phyloP scores from a whole-genome alignment of 2,888 invertebrate species.

The Steinernema scapterisci region DNA sequence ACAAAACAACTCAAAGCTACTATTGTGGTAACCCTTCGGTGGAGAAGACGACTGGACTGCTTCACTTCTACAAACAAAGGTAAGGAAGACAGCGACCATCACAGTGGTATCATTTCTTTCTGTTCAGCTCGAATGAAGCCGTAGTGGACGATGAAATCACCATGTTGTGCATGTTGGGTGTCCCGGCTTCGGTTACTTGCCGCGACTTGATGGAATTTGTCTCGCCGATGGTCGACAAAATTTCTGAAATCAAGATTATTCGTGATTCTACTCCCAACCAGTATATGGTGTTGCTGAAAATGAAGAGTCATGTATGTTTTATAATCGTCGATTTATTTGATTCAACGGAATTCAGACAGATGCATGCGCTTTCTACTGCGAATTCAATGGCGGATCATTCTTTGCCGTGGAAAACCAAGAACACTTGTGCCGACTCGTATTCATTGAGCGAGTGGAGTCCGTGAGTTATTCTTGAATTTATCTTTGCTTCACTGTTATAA shows the following conservation, averaged over 20 bases:
- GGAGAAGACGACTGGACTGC: slow-evolving; percentile 91
- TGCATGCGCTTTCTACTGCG: slow-evolving; percentile 87
- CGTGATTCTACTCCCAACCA: slow-evolving; percentile 86
- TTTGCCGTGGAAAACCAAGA: slow-evolving; percentile 67
- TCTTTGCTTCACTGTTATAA: slow-evolving; percentile 35
- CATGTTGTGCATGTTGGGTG: slow-evolving; percentile 84
- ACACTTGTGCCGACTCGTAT: slow-evolving; percentile 82
- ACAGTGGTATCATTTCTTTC: too few species aligned
- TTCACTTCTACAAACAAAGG: slow-evolving; percentile 97
- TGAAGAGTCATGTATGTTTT: slow-evolving; percentile 72
- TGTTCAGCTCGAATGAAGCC: slow-evolving; percentile 33
- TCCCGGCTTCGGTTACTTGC: slow-evolving; percentile 87
- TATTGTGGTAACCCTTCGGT: slow-evolving; percentile 96
- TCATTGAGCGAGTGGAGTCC: slow-evolving; percentile 90
- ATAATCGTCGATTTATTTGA: too few species aligned
- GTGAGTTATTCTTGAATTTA: slow-evolving; percentile 69
- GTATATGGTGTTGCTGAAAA: slow-evolving; percentile 94
- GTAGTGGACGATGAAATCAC: slow-evolving; percentile 74
- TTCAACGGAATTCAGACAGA: too few species aligned
- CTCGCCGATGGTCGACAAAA: slow-evolving; percentile 37
- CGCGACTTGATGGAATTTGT: slow-evolving; percentile 86
- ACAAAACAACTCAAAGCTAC: slow-evolving; percentile 56
- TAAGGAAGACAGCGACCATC: slow-evolving; percentile 70
- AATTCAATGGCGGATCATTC: slow-evolving; percentile 89
- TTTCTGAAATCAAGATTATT: slow-evolving; percentile 74